phyloP scores from a whole-genome alignment of 2,888 invertebrate genomes.

The Smittia aterrima region DNA sequence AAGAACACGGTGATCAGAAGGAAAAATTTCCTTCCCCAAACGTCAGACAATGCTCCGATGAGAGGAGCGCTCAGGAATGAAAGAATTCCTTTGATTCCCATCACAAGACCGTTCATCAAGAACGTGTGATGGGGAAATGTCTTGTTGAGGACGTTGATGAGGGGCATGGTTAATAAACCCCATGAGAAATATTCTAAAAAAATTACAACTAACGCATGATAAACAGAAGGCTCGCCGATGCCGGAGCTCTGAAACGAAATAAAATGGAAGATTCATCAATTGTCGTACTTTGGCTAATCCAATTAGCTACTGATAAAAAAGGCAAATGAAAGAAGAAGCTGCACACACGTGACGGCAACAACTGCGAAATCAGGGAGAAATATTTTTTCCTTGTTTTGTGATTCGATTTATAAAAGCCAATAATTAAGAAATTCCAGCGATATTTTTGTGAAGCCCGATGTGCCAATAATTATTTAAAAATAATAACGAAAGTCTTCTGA shows the following conservation, averaged over 20 bases:
- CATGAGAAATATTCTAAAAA: constrained; percentile 99
- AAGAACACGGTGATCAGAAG: constrained; percentile 96
- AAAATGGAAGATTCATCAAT: constrained; percentile 42
- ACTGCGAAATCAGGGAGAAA: not conserved
- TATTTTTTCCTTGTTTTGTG: not conserved
- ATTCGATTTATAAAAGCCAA: not conserved
- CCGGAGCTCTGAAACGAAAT: constrained; percentile 68
- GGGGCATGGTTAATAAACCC: constrained; percentile 97
- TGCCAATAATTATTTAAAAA: too few species aligned
- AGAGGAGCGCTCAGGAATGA: constrained; percentile 97
- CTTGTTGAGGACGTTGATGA: constrained; percentile 90
- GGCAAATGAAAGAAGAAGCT: not conserved
- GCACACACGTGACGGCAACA: constrained; percentile 21
- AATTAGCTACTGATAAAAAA: not conserved
- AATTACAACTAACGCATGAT: constrained; percentile 98
- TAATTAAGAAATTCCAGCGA: not conserved
- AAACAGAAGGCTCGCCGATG: constrained; percentile 92
- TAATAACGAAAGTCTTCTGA: too few species aligned
- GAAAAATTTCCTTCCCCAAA: constrained; percentile 98
- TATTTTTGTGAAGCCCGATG: too few species aligned
- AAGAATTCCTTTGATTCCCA: constrained; percentile 96
- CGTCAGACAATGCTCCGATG: constrained; percentile 95
- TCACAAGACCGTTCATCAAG: constrained; percentile 98
- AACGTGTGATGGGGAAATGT: constrained; percentile 99
- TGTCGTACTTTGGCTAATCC: not conserved